Conservation (phyloP, 1,140 invertebrate species). For the Leguminivora glycinivorella region DNA sequence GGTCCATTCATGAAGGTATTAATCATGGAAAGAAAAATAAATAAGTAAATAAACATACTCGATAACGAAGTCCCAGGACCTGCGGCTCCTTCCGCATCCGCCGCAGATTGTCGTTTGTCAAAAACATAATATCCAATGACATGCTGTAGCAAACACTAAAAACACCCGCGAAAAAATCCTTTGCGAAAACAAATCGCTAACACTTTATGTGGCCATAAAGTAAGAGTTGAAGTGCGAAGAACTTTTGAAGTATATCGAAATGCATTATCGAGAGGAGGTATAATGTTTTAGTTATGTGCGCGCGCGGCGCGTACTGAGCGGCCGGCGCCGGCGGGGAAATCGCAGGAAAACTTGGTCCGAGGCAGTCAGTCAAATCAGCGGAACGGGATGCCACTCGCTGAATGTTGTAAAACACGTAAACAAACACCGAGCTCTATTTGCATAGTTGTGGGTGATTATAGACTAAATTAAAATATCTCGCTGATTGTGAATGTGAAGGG, state of each 20-base stretch:
- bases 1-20: too few relatives aligned
- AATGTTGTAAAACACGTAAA: conserved; percentile 24
- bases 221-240: conserved; percentile 44
- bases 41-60: conserved; percentile 55
- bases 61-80: conserved; percentile 72
- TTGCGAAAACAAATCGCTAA: conserved; percentile 41
- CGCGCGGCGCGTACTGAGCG: conserved; percentile 38
- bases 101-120: conserved; percentile 76
- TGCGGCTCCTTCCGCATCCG: conserved; percentile 72
- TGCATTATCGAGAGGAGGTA: conserved; percentile 64
- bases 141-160: conserved; percentile 49
- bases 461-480: not conserved
- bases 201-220: conserved; percentile 54
- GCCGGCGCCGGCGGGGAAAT: conserved; percentile 60
- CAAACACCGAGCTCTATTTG: not conserved
- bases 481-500: too few relatives aligned
- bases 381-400: conserved; percentile 42
- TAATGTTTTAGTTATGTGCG: conserved; percentile 36
- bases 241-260: conserved; percentile 64
- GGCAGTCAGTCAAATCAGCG: conserved; percentile 42
- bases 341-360: conserved; percentile 57
- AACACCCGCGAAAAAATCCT: conserved; percentile 38
- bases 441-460: not conserved
- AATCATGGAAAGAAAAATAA: not conserved
- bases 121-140: conserved; percentile 77